Percentiles rank a stretch among this genome's conserved stretches.
Evolutionary conservation across 2,888 invertebrate species (phyloP).

Genomic region (Drosophila testacea): DNA sequence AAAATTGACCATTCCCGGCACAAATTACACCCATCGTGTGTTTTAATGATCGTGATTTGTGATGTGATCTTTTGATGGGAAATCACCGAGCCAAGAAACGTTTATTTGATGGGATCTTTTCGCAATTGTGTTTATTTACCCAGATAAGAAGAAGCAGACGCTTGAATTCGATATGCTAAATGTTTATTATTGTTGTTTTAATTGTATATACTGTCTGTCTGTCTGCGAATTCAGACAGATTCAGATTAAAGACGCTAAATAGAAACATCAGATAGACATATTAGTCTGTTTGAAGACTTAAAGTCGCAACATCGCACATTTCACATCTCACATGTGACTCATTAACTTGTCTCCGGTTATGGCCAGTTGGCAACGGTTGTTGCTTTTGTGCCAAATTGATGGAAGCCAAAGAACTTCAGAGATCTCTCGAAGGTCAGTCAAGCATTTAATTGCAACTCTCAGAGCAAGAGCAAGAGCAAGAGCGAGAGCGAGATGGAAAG

Average conservation of each 20-base stretch:
- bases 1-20: constrained; percentile 36
- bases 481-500: constrained; percentile 24
- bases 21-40: constrained; percentile 16
- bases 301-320: neutral
- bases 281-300: neutral
- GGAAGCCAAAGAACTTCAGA: constrained; percentile 48
- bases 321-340: constrained; percentile 52
- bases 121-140: constrained; percentile 23
- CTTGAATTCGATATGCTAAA: constrained; percentile 39
- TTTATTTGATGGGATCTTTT: constrained; percentile 7
- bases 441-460: constrained; percentile 38
- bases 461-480: neutral
- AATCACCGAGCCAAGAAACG: constrained; percentile 9
- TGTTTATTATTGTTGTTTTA: constrained; percentile 27
- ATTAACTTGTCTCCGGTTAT: constrained; percentile 28
- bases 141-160: constrained; percentile 6
- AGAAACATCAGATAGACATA: constrained; percentile 22
- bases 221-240: constrained; percentile 12
- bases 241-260: constrained; percentile 35
- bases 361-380: constrained; percentile 15
- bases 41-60: constrained; percentile 24
- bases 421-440: constrained; percentile 58
- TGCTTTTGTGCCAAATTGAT: constrained; percentile 9
- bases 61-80: constrained; percentile 41
- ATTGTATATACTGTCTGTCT: constrained; percentile 31